A percentile compares a stretch with the other conserved stretches of the same genome.
Evolutionary conservation across 2,888 invertebrate species (phyloP).

Genomic region (Netelia fuscicornis): DNA sequence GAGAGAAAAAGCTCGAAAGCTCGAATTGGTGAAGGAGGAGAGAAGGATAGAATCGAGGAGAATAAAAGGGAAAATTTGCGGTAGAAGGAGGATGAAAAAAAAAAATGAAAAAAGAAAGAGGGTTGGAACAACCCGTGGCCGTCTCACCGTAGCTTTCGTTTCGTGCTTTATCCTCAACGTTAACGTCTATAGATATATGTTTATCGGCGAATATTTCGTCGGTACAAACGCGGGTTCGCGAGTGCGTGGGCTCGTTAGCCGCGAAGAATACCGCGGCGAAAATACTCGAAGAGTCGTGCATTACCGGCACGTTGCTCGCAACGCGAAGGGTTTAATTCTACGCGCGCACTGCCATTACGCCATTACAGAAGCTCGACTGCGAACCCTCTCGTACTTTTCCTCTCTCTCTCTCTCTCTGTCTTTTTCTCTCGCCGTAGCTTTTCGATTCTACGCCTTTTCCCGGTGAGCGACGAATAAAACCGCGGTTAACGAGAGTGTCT

Average conservation of each 20-base stretch:
- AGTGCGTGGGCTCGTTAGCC: conserved; percentile 74
- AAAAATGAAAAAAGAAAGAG: neutral
- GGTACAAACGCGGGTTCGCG: conserved; percentile 71
- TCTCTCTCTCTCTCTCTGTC: conserved; percentile 14
- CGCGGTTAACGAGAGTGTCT: conserved; percentile 55
- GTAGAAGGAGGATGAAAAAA: conserved; percentile 12
- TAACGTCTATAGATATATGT: neutral
- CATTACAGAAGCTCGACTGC: conserved; percentile 55
- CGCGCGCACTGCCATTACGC: conserved; percentile 62
- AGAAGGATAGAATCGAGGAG: conserved; percentile 33
- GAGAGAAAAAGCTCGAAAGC: conserved; percentile 62
- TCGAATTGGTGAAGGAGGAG: conserved; percentile 14
- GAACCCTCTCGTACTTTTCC: conserved; percentile 32
- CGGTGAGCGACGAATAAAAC: conserved; percentile 45
- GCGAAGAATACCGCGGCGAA: conserved; percentile 53
- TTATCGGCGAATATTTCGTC: conserved; percentile 69
- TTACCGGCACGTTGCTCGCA: conserved; percentile 13
- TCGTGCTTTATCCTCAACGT: neutral
- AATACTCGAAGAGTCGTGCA: conserved; percentile 60
- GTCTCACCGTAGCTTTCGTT: conserved; percentile 47
- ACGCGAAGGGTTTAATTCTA: conserved; percentile 71
- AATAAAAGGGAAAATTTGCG: conserved; percentile 50
- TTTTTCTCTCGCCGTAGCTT: conserved; percentile 33
- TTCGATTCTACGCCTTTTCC: conserved; percentile 12
- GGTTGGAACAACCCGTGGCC: conserved; percentile 39